Evolutionary conservation across 2,797 vertebrate species (phyloP).

Genomic region (Cynopterus sphinx): DNA sequence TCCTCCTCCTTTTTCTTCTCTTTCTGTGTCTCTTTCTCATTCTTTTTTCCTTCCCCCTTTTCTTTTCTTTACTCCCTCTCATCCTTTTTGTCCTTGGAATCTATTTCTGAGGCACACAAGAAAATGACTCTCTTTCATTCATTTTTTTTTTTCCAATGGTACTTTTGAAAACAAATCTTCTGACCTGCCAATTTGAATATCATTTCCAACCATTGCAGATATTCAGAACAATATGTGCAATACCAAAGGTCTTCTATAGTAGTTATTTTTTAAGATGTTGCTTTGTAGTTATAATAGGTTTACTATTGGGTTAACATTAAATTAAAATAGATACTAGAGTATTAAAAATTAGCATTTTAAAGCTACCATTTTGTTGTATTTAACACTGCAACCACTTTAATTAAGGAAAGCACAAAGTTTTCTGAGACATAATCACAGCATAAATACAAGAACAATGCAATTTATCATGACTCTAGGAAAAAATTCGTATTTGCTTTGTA

Average conservation of each 20-base stretch:
- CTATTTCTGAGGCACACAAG: background rate
- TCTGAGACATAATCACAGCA: background rate
- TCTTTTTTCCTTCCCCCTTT: background rate
- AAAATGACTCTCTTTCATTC: constrained; percentile 30
- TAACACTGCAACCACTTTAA: background rate
- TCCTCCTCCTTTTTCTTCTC: background rate
- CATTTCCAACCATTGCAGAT: background rate
- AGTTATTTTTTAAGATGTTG: background rate
- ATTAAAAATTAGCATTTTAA: constrained; percentile 27
- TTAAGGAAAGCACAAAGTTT: background rate
- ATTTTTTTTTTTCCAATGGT: background rate
- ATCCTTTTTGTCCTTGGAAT: background rate
- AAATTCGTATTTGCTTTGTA: background rate
- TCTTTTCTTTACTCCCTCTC: background rate
- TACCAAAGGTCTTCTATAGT: background rate
- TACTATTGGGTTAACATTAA: background rate
- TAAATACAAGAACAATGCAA: background rate
- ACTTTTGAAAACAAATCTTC: constrained; percentile 29
- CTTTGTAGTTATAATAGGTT: background rate
- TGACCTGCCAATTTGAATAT: background rate
- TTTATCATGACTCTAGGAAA: background rate
- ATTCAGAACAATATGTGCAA: background rate
- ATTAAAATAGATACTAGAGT: constrained; percentile 11
- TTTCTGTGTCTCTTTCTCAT: background rate
- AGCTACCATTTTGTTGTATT: background rate